Conservation (phyloP, 2,113 vertebrate species). For the Oxyura jamaicensis region DNA sequence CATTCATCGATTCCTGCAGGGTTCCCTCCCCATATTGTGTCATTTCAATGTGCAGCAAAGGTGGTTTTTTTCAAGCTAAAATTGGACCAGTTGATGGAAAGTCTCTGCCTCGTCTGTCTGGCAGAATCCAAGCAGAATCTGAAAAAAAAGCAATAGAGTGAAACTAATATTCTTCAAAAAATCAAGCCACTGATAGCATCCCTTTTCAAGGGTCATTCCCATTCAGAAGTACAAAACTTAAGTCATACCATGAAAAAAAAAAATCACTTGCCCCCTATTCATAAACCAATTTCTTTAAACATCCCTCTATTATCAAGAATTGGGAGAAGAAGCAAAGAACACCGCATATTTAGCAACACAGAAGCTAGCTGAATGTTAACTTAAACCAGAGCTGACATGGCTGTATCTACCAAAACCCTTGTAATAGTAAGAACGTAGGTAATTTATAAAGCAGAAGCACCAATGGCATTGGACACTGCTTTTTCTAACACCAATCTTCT, state of each 20-base stretch:
- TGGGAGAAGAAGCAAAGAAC: not conserved
- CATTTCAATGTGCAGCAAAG: conserved; percentile 92
- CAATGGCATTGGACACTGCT: not conserved
- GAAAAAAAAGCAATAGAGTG: conserved; percentile 1
- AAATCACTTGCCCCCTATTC: not conserved
- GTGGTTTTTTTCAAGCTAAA: conserved; percentile 99
- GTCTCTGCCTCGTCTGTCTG: conserved; percentile 93
- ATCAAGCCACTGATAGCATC: not conserved
- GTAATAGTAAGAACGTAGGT: not conserved
- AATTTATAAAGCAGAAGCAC: not conserved
- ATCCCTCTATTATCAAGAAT: not conserved
- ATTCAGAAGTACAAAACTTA: not conserved
- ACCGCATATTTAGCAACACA: not conserved
- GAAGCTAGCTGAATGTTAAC: not conserved
- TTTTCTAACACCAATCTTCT: not conserved
- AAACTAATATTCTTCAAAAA: not conserved
- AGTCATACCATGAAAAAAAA: not conserved
- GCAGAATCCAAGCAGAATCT: conserved; percentile 99
- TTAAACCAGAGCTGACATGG: not conserved
- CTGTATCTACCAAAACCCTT: not conserved
- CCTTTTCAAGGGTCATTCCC: not conserved
- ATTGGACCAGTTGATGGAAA: conserved; percentile 99
- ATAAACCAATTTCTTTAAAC: not conserved
- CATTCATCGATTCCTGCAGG: conserved; percentile 77
- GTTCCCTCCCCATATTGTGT: conserved; percentile 66